These are phyloP conservation scores for Triplophysa yarkandensis DNA, from an alignment of 2,797 vertebrate genomes.

Conservation along the genomic window DNA sequence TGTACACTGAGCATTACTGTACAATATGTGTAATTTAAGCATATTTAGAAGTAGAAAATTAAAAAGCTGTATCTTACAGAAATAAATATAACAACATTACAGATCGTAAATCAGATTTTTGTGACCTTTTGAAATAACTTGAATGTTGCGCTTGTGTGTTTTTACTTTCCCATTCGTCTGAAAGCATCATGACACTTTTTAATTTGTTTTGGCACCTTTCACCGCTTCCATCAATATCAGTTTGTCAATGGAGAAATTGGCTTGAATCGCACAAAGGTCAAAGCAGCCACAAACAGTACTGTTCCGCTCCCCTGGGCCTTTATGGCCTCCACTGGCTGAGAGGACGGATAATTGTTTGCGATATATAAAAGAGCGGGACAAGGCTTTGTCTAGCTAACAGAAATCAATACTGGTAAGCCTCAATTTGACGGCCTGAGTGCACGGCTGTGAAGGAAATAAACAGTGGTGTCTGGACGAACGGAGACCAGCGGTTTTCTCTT, in stretches of 20 bases:
- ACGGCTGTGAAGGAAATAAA: conserved; percentile 38
- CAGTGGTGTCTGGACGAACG: conserved; percentile 36
- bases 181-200: conserved; percentile 23
- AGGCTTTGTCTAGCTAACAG: conserved; percentile 42
- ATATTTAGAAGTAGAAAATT: too few relatives aligned
- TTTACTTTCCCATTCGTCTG: background rate
- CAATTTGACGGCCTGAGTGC: conserved; percentile 27
- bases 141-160: conserved; percentile 4
- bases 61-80: too few relatives aligned
- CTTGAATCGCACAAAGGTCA: conserved; percentile 29
- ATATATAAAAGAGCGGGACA: conserved; percentile 41
- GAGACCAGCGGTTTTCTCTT: conserved; percentile 61
- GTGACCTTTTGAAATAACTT: conserved; percentile 7
- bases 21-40: too few relatives aligned
- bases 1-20: too few relatives aligned
- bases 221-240: conserved; percentile 23
- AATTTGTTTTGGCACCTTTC: conserved; percentile 19
- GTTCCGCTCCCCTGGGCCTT: conserved; percentile 19
- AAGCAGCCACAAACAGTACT: background rate
- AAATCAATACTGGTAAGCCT: conserved; percentile 54
- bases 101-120: conserved; percentile 13
- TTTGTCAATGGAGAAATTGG: conserved; percentile 21
- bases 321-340: conserved; percentile 26
- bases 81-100: too few relatives aligned
- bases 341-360: conserved; percentile 41